Conservation (phyloP, 2,113 vertebrate genomes). For the Larimichthys polyactis region DNA sequence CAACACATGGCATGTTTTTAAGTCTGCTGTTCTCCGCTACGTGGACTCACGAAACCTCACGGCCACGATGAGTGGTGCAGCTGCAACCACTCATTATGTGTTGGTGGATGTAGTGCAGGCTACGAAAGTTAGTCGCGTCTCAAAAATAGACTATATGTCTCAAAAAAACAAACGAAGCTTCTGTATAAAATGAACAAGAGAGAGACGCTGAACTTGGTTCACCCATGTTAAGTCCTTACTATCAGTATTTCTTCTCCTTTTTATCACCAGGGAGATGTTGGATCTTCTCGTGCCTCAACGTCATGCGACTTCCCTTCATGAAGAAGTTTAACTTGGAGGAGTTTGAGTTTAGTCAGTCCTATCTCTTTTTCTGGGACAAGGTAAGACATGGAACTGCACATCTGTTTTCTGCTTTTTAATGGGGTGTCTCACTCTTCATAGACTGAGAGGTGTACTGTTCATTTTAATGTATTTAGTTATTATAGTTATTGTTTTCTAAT, state of each 20-base stretch:
- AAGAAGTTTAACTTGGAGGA: constrained; percentile 98
- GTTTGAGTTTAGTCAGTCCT: constrained; percentile 99
- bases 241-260: constrained; percentile 42
- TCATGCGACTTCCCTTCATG: constrained; percentile 98
- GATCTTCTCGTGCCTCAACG: constrained; percentile 99
- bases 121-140: constrained; percentile 14
- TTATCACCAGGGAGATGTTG: constrained; percentile 92
- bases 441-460: not conserved
- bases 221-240: not conserved
- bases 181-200: not conserved
- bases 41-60: not conserved
- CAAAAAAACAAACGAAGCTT: not conserved
- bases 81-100: constrained; percentile 6
- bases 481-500: not conserved
- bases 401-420: not conserved
- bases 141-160: constrained; percentile 17
- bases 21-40: not conserved
- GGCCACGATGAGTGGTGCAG: not conserved
- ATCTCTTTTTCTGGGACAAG: constrained; percentile 99
- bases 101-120: not conserved
- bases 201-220: not conserved
- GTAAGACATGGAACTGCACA: constrained; percentile 76
- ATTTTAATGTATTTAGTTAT: too few species aligned
- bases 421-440: not conserved
- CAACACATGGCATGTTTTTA: not conserved